Percentiles rank a stretch among this genome's conserved stretches.
Conservation (phyloP, 2,113 vertebrate genomes). For the Otocyon megalotis region DNA sequence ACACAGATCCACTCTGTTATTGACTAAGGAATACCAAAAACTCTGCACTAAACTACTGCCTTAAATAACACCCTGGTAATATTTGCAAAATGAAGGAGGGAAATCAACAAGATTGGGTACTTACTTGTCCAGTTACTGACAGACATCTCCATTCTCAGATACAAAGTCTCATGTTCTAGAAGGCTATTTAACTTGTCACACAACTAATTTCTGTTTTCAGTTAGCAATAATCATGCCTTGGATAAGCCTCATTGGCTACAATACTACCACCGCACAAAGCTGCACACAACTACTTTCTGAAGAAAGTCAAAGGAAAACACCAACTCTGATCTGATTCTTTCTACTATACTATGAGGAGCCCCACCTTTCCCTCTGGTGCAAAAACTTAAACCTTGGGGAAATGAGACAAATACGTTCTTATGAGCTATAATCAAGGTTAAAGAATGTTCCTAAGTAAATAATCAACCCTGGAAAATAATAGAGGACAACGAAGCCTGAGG, state of each 20-base stretch:
- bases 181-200: background rate
- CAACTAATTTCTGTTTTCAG: background rate
- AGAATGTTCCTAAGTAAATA: constrained; percentile 8
- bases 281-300: background rate
- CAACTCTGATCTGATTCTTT: background rate
- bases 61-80: background rate
- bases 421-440: background rate
- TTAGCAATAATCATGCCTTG: too few relatives aligned
- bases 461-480: background rate
- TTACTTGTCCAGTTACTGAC: background rate
- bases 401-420: background rate
- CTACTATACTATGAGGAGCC: background rate
- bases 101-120: background rate
- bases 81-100: background rate
- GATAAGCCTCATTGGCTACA: too few relatives aligned
- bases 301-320: constrained; percentile 13
- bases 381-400: background rate
- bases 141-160: background rate
- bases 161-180: background rate
- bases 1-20: background rate
- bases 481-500: background rate
- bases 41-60: background rate
- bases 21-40: background rate
- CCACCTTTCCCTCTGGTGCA: background rate
- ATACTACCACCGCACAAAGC: too few relatives aligned